These are phyloP conservation scores for Mormyrops boulengeri DNA, from an alignment of 2,797 vertebrate species.

Conservation along the genomic window DNA sequence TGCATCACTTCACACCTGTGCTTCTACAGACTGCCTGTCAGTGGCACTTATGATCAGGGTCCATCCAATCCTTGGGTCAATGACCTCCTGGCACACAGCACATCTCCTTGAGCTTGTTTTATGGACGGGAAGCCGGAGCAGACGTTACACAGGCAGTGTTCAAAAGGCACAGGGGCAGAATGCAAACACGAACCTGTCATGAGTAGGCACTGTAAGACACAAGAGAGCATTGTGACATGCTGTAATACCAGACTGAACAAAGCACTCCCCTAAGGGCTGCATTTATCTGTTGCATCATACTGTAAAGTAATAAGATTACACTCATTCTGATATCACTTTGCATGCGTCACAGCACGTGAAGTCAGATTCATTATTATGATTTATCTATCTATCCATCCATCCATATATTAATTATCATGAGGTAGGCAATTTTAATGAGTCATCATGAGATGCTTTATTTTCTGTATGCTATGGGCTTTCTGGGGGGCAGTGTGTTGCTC, in stretches of 20 bases:
- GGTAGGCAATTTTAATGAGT: neutral
- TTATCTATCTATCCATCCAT: neutral
- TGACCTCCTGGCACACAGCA: neutral
- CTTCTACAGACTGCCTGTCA: neutral
- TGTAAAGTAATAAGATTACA: neutral
- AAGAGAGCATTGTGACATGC: neutral
- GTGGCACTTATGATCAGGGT: neutral
- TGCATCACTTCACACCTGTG: neutral
- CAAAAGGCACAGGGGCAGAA: neutral
- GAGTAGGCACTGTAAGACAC: constrained; percentile 46
- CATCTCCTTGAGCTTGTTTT: neutral
- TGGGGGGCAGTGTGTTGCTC: neutral
- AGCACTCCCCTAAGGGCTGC: neutral
- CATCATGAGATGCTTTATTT: neutral
- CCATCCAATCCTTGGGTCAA: neutral
- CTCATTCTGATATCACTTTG: neutral
- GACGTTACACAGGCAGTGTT: neutral
- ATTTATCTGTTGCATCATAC: neutral
- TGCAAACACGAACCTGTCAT: constrained; percentile 26
- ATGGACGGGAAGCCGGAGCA: neutral
- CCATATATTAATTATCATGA: neutral
- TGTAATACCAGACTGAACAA: neutral
- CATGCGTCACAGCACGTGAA: neutral
- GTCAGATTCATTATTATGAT: neutral
- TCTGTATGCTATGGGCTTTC: neutral